Percentiles rank a stretch among this genome's conserved stretches.
These are phyloP conservation scores for Trematocara marginatum DNA, from an alignment of 2,113 vertebrate genomes.

Conservation along the genomic window DNA sequence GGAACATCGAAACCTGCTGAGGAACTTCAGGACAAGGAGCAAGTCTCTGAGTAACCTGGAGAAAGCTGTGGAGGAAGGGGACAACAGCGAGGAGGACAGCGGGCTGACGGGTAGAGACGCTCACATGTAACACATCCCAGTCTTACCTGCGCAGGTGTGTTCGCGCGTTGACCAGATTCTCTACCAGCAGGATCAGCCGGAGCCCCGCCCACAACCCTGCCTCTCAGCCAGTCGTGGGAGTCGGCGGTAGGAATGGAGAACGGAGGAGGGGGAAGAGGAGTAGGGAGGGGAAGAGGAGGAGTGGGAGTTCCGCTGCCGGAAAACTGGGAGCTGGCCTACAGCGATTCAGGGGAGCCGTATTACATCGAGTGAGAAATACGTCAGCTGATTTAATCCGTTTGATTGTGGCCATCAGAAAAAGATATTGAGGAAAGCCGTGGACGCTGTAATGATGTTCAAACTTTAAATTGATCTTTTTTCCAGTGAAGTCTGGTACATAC, in stretches of 20 bases:
- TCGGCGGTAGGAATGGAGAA: conserved; percentile 46
- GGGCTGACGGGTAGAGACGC: conserved; percentile 48
- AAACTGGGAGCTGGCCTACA: conserved; percentile 74
- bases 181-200: conserved; percentile 12
- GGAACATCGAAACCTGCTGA: conserved; percentile 76
- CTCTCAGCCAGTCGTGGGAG: conserved; percentile 70
- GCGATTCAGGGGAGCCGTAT: conserved; percentile 68
- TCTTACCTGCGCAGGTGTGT: not conserved
- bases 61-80: conserved; percentile 74
- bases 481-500: not conserved
- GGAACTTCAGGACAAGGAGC: conserved; percentile 77
- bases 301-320: conserved; percentile 41
- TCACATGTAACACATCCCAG: rapidly evolving
- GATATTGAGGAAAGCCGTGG: rapidly evolving
- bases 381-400: not conserved
- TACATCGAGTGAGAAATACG: conserved; percentile 62
- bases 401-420: not conserved
- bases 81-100: conserved; percentile 75
- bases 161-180: not conserved
- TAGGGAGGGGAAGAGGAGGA: not conserved
- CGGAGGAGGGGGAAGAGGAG: conserved; percentile 24
- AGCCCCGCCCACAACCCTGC: conserved; percentile 53
- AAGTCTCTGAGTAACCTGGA: conserved; percentile 79
- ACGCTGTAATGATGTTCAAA: not conserved
- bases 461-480: not conserved